Evolutionary conservation across 2,888 invertebrate genomes (phyloP), one percentile per base, ranked within the genome.

Genomic region (Formica aserva): DNA sequence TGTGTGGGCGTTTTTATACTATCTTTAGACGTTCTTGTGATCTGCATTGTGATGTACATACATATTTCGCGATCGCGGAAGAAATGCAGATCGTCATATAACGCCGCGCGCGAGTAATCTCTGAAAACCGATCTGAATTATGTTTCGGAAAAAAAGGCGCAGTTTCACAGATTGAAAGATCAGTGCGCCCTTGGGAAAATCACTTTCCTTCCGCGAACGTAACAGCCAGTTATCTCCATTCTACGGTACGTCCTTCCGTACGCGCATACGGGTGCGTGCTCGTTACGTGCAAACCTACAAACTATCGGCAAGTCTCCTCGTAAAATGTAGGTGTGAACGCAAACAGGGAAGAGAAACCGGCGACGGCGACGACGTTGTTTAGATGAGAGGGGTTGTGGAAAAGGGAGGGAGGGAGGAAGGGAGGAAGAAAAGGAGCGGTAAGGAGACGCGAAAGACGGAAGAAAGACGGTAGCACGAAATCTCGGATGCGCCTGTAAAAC

Each of bases 401-500:
- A 32, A 32, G 32, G n/a, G 60, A 74, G 75, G 81, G 52, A 15
- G 72, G 18, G 22, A 35, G 65, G 35, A 45, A 48, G 60, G 35
- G 32, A 57, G 8, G 60, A 29, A 29, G 52, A 29, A 45, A 74
- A 32, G 60, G n/a, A 15, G 65, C 32, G 29, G 55, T 65, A 66
- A 45, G 55, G 77, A 83, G 86, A 83, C 29, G 55, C 60, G 77
- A 55, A 66, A 82, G 71, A 76, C 83, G 71, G 83, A 82, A 83
- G 83, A 81, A 82, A 81, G 86, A 81, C 82, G 78, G 83, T 80
- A 87, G 85, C 88, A 91, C 89, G 88, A 92, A 92, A 92, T 92
- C 91, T 92, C 89, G 89, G 92, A 93, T 92, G 91, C 91, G 91
- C 92, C 90, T 90, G 91, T 88, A 90, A 90, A 88, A 86, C 89